Evolutionary conservation across 92 coral and sea anemone genomes (phyloP).

Genomic region (Porites rus): DNA sequence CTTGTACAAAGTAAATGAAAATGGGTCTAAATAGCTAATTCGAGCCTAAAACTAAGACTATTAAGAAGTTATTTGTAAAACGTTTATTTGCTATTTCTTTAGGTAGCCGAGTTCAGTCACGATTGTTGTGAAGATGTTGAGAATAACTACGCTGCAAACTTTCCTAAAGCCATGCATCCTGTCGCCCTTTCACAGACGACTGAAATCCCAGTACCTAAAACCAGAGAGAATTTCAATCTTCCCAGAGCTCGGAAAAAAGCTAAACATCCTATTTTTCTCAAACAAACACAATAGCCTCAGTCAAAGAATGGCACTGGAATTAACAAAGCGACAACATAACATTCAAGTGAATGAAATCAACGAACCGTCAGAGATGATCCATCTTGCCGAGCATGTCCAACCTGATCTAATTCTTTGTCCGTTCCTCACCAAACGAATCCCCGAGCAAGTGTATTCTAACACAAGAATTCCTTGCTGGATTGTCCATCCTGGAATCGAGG

Average conservation of each 20-base stretch:
- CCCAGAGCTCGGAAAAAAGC: constrained; percentile 15
- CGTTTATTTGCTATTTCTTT: too few relatives aligned
- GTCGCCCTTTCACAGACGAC: constrained; percentile 2
- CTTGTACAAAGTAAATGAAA: too few relatives aligned
- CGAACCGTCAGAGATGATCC: constrained; percentile 60
- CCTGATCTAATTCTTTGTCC: constrained; percentile 83
- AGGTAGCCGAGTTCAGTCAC: too few relatives aligned
- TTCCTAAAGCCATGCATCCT: constrained; percentile 19
- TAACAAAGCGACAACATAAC: constrained; percentile 63
- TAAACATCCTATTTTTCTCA: constrained; percentile 65
- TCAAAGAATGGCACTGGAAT: constrained; percentile 79
- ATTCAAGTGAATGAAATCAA: constrained; percentile 66
- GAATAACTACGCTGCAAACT: constrained; percentile 3
- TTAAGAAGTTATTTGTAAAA: too few relatives aligned
- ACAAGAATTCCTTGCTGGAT: constrained; percentile 76
- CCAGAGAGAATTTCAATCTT: not conserved
- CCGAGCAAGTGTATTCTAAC: constrained; percentile 67
- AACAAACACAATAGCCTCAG: constrained; percentile 86
- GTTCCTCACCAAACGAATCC: constrained; percentile 77
- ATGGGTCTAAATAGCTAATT: too few relatives aligned
- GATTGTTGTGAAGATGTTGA: constrained; percentile 20
- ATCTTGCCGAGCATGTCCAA: constrained; percentile 21
- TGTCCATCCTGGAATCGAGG: constrained; percentile 92
- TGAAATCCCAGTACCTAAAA: constrained; percentile 11
- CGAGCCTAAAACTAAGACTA: too few relatives aligned